phyloP scores from a whole-genome alignment of 2,888 invertebrate species.

The Pristionchus mayeri region DNA sequence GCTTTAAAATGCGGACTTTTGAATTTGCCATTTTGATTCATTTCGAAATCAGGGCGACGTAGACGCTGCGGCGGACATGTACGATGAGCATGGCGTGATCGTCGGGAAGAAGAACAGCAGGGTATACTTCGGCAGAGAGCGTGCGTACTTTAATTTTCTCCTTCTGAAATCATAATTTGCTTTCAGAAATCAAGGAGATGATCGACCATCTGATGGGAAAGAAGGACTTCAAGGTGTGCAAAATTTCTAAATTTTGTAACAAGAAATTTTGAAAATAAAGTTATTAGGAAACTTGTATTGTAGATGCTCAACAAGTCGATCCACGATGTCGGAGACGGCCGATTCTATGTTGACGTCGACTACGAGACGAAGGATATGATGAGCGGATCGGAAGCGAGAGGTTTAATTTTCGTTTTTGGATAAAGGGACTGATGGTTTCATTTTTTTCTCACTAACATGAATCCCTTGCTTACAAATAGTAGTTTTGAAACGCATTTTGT shows the following conservation, averaged over 20 bases:
- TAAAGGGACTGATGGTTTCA: no score
- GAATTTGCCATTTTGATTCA: background rate
- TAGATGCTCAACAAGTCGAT: background rate
- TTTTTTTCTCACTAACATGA: no score
- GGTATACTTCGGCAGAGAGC: background rate
- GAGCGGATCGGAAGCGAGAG: no score
- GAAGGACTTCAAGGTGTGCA: background rate
- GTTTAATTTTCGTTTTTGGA: no score
- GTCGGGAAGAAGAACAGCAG: background rate
- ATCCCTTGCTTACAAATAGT: no score
- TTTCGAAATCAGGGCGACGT: background rate
- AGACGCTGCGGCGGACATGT: background rate
- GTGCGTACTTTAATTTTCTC: background rate
- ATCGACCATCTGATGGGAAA: background rate
- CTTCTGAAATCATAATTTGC: background rate
- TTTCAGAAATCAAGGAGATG: constrained; percentile 8
- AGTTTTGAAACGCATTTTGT: no score
- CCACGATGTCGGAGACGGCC: background rate
- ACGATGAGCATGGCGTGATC: background rate
- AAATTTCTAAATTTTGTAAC: background rate
- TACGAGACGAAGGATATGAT: background rate
- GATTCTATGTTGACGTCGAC: background rate
- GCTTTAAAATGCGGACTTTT: background rate
- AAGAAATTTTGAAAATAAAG: background rate
- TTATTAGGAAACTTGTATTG: background rate